Conservation (phyloP, 1,140 invertebrate species). For the Temnothorax nylanderi region DNA sequence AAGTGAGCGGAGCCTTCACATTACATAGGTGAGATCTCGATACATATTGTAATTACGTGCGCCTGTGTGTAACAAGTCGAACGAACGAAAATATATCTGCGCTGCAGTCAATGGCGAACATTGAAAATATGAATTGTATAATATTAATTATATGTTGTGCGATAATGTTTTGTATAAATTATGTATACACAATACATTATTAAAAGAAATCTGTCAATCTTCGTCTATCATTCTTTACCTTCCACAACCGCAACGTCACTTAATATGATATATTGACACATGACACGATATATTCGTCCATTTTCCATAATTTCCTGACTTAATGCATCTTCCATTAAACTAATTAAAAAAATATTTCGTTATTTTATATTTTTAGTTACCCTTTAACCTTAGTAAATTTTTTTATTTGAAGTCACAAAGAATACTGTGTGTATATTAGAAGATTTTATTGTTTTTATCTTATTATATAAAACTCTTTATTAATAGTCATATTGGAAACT, state of each 20-base stretch:
- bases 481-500: background rate
- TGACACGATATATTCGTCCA: background rate
- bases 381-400: background rate
- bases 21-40: conserved; percentile 20
- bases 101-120: conserved; percentile 46
- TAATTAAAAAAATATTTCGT: background rate
- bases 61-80: background rate
- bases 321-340: background rate
- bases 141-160: conserved; percentile 71
- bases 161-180: conserved; percentile 64
- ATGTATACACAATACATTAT: conserved; percentile 30
- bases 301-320: background rate
- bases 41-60: conserved; percentile 6
- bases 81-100: background rate
- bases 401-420: background rate
- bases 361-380: background rate
- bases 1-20: background rate
- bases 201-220: conserved; percentile 19
- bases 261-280: background rate
- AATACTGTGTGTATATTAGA: too few relatives aligned
- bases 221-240: background rate
- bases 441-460: background rate
- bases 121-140: conserved; percentile 67
- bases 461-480: background rate
- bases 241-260: background rate